These are phyloP conservation scores for Drymodes brunneopygia DNA, from an alignment of 2,113 vertebrate genomes.

Conservation along the genomic window DNA sequence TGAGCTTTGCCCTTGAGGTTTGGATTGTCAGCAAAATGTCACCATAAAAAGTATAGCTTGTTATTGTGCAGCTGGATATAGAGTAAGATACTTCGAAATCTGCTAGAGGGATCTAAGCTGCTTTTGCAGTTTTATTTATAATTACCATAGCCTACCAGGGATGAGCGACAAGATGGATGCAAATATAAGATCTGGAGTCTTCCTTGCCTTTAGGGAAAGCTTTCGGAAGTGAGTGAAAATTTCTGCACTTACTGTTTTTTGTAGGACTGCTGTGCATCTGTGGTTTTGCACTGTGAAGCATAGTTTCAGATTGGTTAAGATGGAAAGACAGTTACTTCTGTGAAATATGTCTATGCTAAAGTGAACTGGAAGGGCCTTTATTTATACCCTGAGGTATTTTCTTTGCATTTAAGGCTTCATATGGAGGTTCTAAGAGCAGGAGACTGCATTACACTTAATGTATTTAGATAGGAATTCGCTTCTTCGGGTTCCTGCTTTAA, in stretches of 20 bases:
- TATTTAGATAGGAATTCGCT: neutral
- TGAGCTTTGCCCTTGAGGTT: neutral
- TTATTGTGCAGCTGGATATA: neutral
- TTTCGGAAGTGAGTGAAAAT: neutral
- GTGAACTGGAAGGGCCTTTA: neutral
- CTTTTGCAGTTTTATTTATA: neutral
- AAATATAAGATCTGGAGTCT: neutral
- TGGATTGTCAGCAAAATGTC: neutral
- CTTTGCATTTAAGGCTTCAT: neutral
- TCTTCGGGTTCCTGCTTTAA: neutral
- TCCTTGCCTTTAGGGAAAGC: neutral
- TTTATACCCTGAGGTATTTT: neutral
- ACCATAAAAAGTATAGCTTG: neutral
- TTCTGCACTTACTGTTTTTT: neutral
- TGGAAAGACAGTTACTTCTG: neutral
- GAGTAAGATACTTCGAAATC: neutral
- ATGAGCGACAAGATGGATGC: neutral
- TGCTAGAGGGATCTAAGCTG: neutral
- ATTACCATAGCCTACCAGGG: neutral
- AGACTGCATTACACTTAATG: neutral
- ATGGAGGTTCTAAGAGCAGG: neutral
- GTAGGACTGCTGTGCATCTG: neutral
- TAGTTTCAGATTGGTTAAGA: neutral
- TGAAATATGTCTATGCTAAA: neutral
- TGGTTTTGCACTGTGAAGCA: neutral